Conservation (phyloP, 2,888 invertebrate species). For the Poecilobothrus nobilitatus region DNA sequence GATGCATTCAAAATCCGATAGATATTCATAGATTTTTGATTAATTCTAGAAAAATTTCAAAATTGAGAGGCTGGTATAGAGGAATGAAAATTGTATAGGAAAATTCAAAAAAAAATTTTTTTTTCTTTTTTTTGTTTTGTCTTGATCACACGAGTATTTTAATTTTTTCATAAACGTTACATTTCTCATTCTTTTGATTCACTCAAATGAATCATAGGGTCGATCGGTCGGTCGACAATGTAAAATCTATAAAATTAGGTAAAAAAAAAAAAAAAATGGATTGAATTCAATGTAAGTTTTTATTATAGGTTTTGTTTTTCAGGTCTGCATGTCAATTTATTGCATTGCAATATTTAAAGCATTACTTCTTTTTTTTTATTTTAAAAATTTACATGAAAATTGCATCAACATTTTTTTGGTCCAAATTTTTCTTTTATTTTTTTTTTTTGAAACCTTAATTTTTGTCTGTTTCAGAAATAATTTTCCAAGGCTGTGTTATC, state of each 20-base stretch:
- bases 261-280: neutral
- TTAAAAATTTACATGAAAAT: too few relatives aligned
- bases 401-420: too few relatives aligned
- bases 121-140: neutral
- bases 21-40: constrained; percentile 4
- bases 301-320: too few relatives aligned
- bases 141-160: too few relatives aligned
- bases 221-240: neutral
- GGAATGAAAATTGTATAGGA: too few relatives aligned
- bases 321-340: too few relatives aligned
- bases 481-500: neutral
- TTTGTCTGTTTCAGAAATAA: neutral
- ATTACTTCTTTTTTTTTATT: too few relatives aligned
- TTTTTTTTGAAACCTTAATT: neutral
- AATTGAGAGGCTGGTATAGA: too few relatives aligned
- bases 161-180: too few relatives aligned
- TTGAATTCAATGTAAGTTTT: too few relatives aligned
- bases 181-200: too few relatives aligned
- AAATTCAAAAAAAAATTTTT: neutral
- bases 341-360: too few relatives aligned
- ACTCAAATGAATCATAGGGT: neutral
- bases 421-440: neutral
- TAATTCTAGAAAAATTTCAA: neutral
- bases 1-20: neutral
- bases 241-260: neutral